Conservation (phyloP, 2,113 vertebrate species). For the Amia ocellicauda region DNA sequence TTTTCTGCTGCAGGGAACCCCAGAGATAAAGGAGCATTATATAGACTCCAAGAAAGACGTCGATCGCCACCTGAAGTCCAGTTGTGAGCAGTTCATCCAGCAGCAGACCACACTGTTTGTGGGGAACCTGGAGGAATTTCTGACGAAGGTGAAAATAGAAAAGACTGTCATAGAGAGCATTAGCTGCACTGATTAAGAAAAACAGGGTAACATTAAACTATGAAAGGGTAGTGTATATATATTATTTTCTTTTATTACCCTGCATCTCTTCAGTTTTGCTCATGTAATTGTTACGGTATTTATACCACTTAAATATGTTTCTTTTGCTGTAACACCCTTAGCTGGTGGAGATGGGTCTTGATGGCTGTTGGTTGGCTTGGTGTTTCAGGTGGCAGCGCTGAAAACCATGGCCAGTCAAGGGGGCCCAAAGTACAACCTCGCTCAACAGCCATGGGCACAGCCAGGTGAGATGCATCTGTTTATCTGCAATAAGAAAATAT, state of each 20-base stretch:
- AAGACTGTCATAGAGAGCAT: too few species aligned
- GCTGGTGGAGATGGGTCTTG: too few species aligned
- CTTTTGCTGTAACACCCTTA: too few species aligned
- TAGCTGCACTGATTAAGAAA: too few species aligned
- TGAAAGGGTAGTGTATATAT: too few species aligned
- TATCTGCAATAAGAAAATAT: too few species aligned
- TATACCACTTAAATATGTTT: neutral
- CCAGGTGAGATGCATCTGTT: constrained; percentile 81
- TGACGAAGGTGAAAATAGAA: constrained; percentile 78
- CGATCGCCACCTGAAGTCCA: constrained; percentile 90
- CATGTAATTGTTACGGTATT: neutral
- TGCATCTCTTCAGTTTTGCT: neutral
- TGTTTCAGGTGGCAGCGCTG: constrained; percentile 79
- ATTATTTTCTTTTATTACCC: too few species aligned
- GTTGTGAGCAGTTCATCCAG: constrained; percentile 97
- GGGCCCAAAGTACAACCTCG: constrained; percentile 87
- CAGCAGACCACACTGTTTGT: constrained; percentile 90
- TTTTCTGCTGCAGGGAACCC: constrained; percentile 77
- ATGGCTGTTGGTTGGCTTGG: constrained; percentile 7
- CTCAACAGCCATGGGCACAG: constrained; percentile 95
- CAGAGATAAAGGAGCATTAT: constrained; percentile 97
- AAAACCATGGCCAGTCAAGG: constrained; percentile 90
- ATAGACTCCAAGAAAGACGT: constrained; percentile 98
- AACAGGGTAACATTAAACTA: too few species aligned
- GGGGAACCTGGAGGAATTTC: constrained; percentile 89